Conservation (phyloP, 2,888 invertebrate species). For the Coelopa pilipes region DNA sequence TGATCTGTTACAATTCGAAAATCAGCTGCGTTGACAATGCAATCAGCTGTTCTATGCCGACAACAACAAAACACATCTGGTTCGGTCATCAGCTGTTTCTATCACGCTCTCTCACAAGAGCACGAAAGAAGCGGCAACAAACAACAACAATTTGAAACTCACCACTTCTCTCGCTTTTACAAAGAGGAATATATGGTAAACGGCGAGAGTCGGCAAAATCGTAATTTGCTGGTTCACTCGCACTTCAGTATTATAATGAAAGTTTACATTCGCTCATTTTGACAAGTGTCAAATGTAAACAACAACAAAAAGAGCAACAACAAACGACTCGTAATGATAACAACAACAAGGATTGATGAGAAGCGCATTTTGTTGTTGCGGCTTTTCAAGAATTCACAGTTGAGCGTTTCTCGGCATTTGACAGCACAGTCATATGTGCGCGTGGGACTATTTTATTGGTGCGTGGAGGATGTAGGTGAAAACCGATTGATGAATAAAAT, state of each 20-base stretch:
- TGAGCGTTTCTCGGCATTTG: slow-evolving; percentile 9
- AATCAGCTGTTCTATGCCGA: slow-evolving; percentile 32
- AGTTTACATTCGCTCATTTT: slow-evolving; percentile 24
- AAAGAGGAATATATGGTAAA: background rate
- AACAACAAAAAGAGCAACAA: slow-evolving; percentile 47
- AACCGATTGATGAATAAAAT: too few species aligned
- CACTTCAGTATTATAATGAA: slow-evolving; percentile 4
- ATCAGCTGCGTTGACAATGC: slow-evolving; percentile 19
- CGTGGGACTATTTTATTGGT: slow-evolving; percentile 20
- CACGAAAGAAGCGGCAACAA: background rate
- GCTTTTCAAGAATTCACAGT: slow-evolving; percentile 22
- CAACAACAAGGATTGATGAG: slow-evolving; percentile 32
- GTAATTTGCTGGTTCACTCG: background rate
- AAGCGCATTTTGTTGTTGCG: slow-evolving; percentile 41
- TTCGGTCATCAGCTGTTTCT: slow-evolving; percentile 36
- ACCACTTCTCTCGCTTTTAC: background rate
- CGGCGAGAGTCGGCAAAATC: background rate
- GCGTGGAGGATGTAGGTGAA: background rate
- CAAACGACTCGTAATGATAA: background rate
- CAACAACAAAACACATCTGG: background rate
- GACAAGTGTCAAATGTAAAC: slow-evolving; percentile 52
- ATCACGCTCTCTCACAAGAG: slow-evolving; percentile 29
- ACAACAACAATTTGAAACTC: background rate
- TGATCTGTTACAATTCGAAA: slow-evolving; percentile 42
- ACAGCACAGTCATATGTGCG: slow-evolving; percentile 31